Percentiles rank a stretch among this genome's conserved stretches.
Conservation (phyloP, 2,797 vertebrate species). For the Alfaro cultratus region DNA sequence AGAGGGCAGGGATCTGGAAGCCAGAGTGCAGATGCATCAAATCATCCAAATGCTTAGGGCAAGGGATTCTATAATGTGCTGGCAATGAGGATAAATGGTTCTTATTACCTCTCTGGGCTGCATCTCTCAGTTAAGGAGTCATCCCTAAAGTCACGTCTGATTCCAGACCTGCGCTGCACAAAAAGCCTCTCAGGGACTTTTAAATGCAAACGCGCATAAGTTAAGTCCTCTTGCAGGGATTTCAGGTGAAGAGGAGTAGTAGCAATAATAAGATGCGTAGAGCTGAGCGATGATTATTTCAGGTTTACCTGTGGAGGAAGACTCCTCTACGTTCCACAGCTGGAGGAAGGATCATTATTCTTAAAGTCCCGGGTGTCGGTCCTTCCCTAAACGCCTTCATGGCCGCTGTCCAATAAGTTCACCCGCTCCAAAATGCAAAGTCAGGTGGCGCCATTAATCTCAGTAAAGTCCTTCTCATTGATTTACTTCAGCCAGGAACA, state of each 20-base stretch:
- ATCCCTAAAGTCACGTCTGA: constrained; percentile 47
- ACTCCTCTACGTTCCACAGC: not conserved
- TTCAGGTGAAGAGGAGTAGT: constrained; percentile 6
- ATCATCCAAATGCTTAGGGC: constrained; percentile 47
- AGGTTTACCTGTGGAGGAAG: not conserved
- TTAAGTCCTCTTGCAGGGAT: constrained; percentile 8
- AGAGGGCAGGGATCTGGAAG: constrained; percentile 15
- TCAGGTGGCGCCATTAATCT: constrained; percentile 47
- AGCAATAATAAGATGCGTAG: constrained; percentile 8
- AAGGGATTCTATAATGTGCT: constrained; percentile 31
- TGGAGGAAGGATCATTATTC: constrained; percentile 17
- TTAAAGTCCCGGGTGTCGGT: constrained; percentile 11
- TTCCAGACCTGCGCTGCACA: constrained; percentile 26
- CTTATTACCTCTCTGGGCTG: constrained; percentile 36
- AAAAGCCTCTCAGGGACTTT: constrained; percentile 28
- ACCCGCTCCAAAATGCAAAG: constrained; percentile 37
- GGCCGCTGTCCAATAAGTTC: constrained; percentile 32
- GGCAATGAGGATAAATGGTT: constrained; percentile 56
- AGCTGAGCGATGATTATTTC: constrained; percentile 24
- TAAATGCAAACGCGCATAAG: constrained; percentile 25
- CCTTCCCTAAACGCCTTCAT: constrained; percentile 29
- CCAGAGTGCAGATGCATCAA: constrained; percentile 43
- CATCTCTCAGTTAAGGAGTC: constrained; percentile 38
- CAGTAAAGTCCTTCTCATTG: constrained; percentile 19
- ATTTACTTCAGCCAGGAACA: constrained; percentile 18